Evolutionary conservation across 2,113 vertebrate species (phyloP), one percentile per base, ranked within the genome.

Genomic region (Syngnathus scovelli): DNA sequence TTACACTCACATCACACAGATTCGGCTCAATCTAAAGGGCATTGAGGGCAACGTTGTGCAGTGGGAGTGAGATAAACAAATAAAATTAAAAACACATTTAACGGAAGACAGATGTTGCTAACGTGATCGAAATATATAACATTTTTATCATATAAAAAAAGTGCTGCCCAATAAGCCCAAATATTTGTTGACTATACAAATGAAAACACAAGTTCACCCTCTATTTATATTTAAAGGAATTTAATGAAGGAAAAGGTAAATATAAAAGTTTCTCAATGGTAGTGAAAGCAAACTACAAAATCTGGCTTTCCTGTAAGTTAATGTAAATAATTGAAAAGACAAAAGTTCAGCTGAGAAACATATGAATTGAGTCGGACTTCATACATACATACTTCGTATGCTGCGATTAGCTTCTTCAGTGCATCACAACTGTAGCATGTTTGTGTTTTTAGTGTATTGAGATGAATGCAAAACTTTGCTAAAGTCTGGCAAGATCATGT

Each of bases 201-300:
- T 51, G 44, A 46, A 51, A 19, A 51, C 18, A 51, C 16, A 43
- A 3, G 8, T 48, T 48, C 5, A 48, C 46, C 48, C 44, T 11
- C 5, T 16, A n/a, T 55, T 77, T 18, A 5, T 16, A 23, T 54
- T 11, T 7, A 76, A 27, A 61, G 37, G n/a, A 36, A 64, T 19
- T 46, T 0, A 8, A 39, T 12, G 65, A 27, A 61, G 59, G 64
- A 68, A 65, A 71, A 15, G 13, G 60, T 18, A 41, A 9, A 67
- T 56, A 61, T 67, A 4, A 68, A 61, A 65, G 27, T 7, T 19
- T 19, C 33, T 48, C 16, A 49, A 12, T 33, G 58, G 36, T 18
- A 60, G 41, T 67, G 56, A 46, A 18, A 54, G 43, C 18, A 66
- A 71, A 69, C 55, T 49, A 67, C 39, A 64, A 1, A 18, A 49